phyloP scores from a whole-genome alignment of 2,888 invertebrate species.

The Heliconius charithonia region DNA sequence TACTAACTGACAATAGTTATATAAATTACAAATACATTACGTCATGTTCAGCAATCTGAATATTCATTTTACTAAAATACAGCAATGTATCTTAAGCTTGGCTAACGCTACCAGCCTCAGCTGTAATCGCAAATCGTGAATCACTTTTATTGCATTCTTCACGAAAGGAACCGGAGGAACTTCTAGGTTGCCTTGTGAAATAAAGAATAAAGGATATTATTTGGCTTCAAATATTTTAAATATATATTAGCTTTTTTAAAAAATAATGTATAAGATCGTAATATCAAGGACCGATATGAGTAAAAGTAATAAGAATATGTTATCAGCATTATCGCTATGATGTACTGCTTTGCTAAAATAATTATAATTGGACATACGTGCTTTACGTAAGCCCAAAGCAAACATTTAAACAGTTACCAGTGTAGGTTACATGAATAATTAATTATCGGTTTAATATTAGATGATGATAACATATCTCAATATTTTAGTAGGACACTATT shows the following conservation, averaged over 20 bases:
- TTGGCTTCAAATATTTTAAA: neutral
- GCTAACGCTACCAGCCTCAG: slow-evolving; percentile 31
- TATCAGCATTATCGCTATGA: slow-evolving; percentile 1
- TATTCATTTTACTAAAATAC: slow-evolving; percentile 28
- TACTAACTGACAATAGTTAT: slow-evolving; percentile 33
- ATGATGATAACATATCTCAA: slow-evolving; percentile 22
- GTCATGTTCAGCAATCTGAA: slow-evolving; percentile 24
- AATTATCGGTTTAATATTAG: slow-evolving; percentile 23
- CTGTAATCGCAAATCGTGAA: slow-evolving; percentile 42
- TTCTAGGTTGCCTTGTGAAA: slow-evolving; percentile 11
- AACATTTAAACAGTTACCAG: slow-evolving; percentile 18
- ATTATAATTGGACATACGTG: slow-evolving; percentile 22
- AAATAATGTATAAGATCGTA: neutral
- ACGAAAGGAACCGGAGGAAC: slow-evolving; percentile 38
- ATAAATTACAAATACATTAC: slow-evolving; percentile 46
- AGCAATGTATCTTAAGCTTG: slow-evolving; percentile 49
- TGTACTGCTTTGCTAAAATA: slow-evolving; percentile 4
- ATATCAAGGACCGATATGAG: neutral
- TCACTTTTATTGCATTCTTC: slow-evolving; percentile 54
- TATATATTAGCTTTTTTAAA: too few relatives aligned
- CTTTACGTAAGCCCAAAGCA: slow-evolving; percentile 19
- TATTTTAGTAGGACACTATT: neutral
- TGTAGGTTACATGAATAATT: slow-evolving; percentile 25
- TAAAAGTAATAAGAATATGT: slow-evolving; percentile 1
- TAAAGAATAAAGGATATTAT: neutral